phyloP scores from a whole-genome alignment of 2,797 vertebrate genomes.

The Philypnodon macrostomus region DNA sequence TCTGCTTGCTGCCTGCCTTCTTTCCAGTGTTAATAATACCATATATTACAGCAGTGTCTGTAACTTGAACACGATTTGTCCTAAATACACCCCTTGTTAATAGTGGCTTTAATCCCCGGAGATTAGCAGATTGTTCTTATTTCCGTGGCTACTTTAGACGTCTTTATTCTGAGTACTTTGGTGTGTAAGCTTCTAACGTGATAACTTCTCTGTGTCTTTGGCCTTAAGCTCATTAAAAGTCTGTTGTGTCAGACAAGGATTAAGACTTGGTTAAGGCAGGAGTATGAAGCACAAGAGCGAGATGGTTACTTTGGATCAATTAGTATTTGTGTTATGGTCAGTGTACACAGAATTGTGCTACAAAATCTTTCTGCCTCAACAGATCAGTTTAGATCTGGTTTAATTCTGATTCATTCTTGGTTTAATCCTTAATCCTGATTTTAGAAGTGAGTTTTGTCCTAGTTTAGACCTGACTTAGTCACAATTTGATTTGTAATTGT shows the following conservation, averaged over 20 bases:
- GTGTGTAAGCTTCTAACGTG: constrained; percentile 71
- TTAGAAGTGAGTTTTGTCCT: constrained; percentile 2
- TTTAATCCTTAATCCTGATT: no score
- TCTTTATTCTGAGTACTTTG: constrained; percentile 71
- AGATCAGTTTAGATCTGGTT: no score
- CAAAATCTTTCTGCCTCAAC: no score
- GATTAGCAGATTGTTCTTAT: constrained; percentile 62
- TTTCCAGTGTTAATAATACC: not conserved
- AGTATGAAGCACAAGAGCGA: constrained; percentile 51
- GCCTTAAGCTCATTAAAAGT: constrained; percentile 80
- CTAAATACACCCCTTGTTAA: constrained; percentile 35
- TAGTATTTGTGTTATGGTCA: constrained; percentile 21
- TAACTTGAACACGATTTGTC: constrained; percentile 6
- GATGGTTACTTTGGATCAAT: constrained; percentile 22
- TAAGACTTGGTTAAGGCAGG: constrained; percentile 68
- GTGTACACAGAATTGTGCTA: no score
- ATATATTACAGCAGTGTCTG: constrained; percentile 12
- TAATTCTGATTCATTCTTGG: no score
- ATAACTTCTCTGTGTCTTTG: constrained; percentile 76
- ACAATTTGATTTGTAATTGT: not conserved
- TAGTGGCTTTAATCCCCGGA: constrained; percentile 46
- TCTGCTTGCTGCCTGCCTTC: constrained; percentile 6
- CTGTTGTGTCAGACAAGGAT: constrained; percentile 78
- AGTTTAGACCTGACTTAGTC: not conserved
- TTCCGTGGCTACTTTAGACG: constrained; percentile 64